These are phyloP conservation scores for Parauchenoglanis ngamensis DNA, from an alignment of 2,797 vertebrate genomes.

Conservation along the genomic window DNA sequence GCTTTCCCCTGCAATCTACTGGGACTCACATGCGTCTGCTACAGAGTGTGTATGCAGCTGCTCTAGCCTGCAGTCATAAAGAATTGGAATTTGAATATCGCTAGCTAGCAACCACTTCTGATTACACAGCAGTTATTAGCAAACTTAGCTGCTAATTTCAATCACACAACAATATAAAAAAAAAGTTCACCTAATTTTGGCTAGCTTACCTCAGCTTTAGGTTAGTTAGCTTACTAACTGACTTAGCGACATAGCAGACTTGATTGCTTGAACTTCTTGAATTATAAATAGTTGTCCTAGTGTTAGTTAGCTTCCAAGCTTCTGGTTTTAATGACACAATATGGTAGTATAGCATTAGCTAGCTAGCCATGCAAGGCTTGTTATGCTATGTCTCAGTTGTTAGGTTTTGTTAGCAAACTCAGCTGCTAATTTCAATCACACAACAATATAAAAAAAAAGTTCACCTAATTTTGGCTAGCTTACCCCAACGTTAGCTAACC, in stretches of 20 bases:
- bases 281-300: not conserved
- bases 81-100: not conserved
- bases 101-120: not conserved
- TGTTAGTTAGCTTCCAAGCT: not conserved
- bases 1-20: conserved; percentile 5
- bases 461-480: not conserved
- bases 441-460: not conserved
- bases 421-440: not conserved
- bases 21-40: not conserved
- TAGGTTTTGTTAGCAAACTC: not conserved
- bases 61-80: not conserved
- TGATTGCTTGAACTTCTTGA: too few relatives aligned
- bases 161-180: not conserved
- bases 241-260: not conserved
- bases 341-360: not conserved
- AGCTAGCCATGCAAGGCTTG: not conserved
- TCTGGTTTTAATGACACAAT: not conserved
- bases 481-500: not conserved
- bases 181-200: not conserved
- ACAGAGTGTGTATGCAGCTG: not conserved
- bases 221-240: not conserved
- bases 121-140: not conserved
- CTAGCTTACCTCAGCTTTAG: not conserved
- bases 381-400: too few relatives aligned
- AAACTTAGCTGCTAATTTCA: not conserved